Base-by-base conservation (phyloP, 1,140 invertebrate genomes). In the Leptopilina clavipes region DNA sequence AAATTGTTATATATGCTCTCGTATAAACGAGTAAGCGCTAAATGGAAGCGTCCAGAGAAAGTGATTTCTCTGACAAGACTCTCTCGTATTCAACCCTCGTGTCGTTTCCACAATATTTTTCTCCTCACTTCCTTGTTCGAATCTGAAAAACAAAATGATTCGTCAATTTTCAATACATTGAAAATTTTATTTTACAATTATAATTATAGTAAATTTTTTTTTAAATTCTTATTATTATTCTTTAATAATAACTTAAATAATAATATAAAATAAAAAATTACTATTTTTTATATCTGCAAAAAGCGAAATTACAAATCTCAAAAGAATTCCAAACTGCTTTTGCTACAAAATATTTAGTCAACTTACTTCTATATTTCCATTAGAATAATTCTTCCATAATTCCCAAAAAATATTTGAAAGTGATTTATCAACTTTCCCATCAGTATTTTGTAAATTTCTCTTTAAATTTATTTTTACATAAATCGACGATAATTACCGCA, bases 21-120 rank as follows among this genome's bases (percentile, higher is more conserved):
- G 22, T 22, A 65, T 65, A 25, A 65, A 65, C 56, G 56, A 65
- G 56, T 65, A 65, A 14, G 56, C 22, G 54, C 54, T 59, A 59
- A 59, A 59, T 59, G 54, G 54, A 59, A 59, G 54, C 54, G 19
- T 59, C 54, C 54, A 59, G 56, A 65, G 56, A 65, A 65, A 65
- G 56, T 65, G 56, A 25, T 65, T 65, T 65, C 56, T 10, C 19
- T 65, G 19, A 9, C 10, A 25, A 65, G 19, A 31, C 56, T 65
- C 56, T 65, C 56, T 18, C 52, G 17, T 71, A 17, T 14, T 17
- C 65, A 12, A 52, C 43, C 52, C 52, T 56, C 25, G 25, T 31
- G 25, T 31, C 25, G 8, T 56, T 22, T 56, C 14, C 45, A 48
- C 45, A 48, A 48, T 48, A 48, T 48, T 48, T 48, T 11, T 14